Evolutionary conservation across 2,113 vertebrate species (phyloP).

Genomic region (Herpetotheres cachinnans): DNA sequence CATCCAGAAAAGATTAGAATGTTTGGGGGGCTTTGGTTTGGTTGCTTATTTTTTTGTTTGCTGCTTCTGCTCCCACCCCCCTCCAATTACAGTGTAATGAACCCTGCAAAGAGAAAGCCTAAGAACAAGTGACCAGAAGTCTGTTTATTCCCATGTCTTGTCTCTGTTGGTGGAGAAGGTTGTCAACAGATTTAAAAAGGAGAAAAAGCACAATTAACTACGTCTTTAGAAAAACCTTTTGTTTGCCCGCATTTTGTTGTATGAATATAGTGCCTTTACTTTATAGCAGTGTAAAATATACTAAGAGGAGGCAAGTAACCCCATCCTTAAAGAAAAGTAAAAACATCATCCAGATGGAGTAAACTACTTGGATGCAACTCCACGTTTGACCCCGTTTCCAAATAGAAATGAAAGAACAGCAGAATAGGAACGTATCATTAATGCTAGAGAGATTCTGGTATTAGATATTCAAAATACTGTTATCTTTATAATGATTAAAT

Average conservation of each 20-base stretch:
- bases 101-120: background rate
- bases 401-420: background rate
- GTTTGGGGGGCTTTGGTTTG: background rate
- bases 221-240: background rate
- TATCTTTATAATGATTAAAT: background rate
- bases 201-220: background rate
- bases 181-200: background rate
- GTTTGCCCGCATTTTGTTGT: background rate
- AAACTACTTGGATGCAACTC: background rate
- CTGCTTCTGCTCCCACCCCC: rapidly evolving
- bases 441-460: background rate
- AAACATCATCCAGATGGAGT: background rate
- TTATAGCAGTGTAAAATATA: background rate
- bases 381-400: background rate
- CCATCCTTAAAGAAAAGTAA: background rate
- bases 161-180: background rate
- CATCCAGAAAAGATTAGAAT: background rate
- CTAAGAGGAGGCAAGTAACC: background rate
- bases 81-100: background rate
- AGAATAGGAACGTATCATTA: background rate
- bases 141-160: background rate
- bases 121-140: background rate
- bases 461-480: background rate
- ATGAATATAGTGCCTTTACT: background rate
- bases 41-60: background rate